Evolutionary conservation across 2,113 vertebrate genomes (phyloP), one percentile per base, ranked within the genome.

Genomic region (Corvus moneduloides): DNA sequence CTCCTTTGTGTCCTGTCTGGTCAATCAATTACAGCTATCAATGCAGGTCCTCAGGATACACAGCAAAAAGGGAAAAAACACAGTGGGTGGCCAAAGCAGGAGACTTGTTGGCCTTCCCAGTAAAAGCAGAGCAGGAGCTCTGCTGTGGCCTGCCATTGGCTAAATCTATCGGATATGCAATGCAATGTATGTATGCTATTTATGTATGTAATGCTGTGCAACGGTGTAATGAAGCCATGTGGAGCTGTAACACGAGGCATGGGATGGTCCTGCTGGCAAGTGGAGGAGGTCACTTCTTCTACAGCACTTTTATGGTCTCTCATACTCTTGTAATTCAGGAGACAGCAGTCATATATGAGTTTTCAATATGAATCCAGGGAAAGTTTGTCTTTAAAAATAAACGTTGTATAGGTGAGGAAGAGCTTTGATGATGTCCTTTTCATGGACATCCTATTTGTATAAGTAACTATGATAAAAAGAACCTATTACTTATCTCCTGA

Each of bases 191-290:
- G n/a, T 16, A 1, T 7, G 19, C 37, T 17, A 6, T 58, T 33
- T 49, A 43, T 37, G 46, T 32, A 58, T n/a, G 54, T 5, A 58
- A 24, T 19, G 48, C 66, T 48, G 9, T 7, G 43, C 3, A 4
- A 33, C 1, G 1, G 59, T 1, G 0, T 5, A 6, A 28, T 0
- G 16, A 33, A 43, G 20, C 39, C 76, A 35, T 0, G 0, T 44
- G 52, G 20, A 64, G 24, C 44, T 54, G 32, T 2, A 72, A 72
- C 11, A 3, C 16, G 72, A 26, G 37, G 18, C 6, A 6, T 16
- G 21, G 16, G 20, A 19, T 46, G 39, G 35, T 32, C 19, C 87
- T 69, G 63, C 14, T 12, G 13, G 15, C 3, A 30, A 46, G 30
- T 7, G 41, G 9, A 63, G 35, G 11, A 77, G 56, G 48, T 28